phyloP scores from a whole-genome alignment of 2,888 invertebrate species.

The Leptodirus hochenwartii region DNA sequence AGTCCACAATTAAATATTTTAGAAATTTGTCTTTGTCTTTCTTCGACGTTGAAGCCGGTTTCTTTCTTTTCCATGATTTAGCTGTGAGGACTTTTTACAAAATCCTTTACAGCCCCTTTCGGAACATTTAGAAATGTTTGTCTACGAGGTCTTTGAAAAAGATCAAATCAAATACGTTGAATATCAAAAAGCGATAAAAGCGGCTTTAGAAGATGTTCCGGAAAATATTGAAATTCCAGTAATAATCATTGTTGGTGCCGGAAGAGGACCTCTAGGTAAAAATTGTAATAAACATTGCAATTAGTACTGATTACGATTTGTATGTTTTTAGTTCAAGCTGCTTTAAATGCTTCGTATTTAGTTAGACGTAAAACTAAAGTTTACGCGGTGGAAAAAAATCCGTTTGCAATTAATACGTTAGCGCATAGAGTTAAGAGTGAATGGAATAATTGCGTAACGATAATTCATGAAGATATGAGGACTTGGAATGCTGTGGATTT shows the following conservation, averaged over 20 bases:
- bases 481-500: constrained; percentile 61
- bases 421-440: constrained; percentile 55
- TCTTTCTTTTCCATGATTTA: constrained; percentile 12
- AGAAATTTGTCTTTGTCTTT: not conserved
- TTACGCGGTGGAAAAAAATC: constrained; percentile 96
- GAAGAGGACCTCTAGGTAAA: constrained; percentile 92
- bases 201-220: constrained; percentile 47
- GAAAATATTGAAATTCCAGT: constrained; percentile 29
- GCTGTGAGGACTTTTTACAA: constrained; percentile 88
- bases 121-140: constrained; percentile 88
- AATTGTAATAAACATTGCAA: no score
- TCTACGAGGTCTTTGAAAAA: constrained; percentile 96
- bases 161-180: constrained; percentile 90
- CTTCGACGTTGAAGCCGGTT: not conserved
- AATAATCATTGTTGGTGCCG: constrained; percentile 34
- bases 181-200: constrained; percentile 67
- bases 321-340: constrained; percentile 80
- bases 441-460: constrained; percentile 59
- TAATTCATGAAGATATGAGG: constrained; percentile 77
- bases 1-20: constrained; percentile 9
- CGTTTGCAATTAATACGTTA: constrained; percentile 79
- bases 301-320: no score
- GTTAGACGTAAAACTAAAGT: constrained; percentile 58
- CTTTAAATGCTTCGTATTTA: constrained; percentile 54
- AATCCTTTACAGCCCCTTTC: constrained; percentile 82